Conservation (phyloP, 2,888 invertebrate species). For the Nomada ferruginata region DNA sequence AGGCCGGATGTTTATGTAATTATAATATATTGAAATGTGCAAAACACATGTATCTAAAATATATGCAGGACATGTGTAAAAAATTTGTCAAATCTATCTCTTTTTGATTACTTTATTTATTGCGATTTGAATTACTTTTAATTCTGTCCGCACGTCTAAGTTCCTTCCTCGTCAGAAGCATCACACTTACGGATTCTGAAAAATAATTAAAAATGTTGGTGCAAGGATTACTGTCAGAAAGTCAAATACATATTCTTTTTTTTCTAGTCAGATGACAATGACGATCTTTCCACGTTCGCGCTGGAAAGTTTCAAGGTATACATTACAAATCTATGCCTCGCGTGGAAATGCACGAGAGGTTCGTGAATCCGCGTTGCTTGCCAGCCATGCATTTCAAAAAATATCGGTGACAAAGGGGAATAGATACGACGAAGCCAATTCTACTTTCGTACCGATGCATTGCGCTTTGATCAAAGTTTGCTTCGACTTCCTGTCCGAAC, state of each 20-base stretch:
- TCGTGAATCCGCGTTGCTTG: constrained; percentile 15
- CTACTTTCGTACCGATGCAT: background rate
- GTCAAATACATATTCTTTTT: background rate
- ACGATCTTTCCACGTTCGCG: background rate
- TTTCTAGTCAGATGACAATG: background rate
- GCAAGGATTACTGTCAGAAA: background rate
- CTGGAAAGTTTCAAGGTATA: background rate
- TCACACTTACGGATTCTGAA: no score
- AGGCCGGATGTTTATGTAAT: no score
- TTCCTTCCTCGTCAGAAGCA: no score
- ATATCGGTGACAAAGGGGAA: constrained; percentile 19
- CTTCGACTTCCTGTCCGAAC: background rate
- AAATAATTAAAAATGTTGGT: no score
- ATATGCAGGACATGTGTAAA: no score
- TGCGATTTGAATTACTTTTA: no score
- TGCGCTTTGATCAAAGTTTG: constrained; percentile 19
- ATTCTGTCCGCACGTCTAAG: no score
- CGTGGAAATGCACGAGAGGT: constrained; percentile 14
- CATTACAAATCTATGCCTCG: constrained; percentile 14
- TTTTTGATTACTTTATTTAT: no score
- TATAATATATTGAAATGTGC: no score
- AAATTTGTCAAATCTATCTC: no score
- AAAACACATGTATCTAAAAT: no score
- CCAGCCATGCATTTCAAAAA: constrained; percentile 15
- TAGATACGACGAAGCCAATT: constrained; percentile 6